These are phyloP conservation scores for Ginglymostoma cirratum DNA, from an alignment of 2,113 vertebrate species.

Conservation along the genomic window DNA sequence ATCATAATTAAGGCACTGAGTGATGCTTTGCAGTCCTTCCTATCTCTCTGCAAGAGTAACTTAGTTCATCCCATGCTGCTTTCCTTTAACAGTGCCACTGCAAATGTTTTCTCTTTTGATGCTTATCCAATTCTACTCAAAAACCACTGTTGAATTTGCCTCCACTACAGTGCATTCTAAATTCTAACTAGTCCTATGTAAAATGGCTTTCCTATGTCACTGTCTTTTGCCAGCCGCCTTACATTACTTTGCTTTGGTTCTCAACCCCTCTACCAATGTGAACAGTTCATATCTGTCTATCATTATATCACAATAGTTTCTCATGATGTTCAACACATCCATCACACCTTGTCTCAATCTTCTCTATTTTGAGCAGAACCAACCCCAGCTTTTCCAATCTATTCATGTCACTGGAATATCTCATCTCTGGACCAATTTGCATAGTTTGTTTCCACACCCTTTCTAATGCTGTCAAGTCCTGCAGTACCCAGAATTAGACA, in stretches of 20 bases:
- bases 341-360: not conserved
- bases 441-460: too few relatives aligned
- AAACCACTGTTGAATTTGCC: not conserved
- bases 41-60: not conserved
- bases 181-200: not conserved
- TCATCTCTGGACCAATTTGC: not conserved
- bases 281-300: not conserved
- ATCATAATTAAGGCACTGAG: not conserved
- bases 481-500: not conserved
- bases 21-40: not conserved
- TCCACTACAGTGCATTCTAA: not conserved
- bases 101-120: not conserved
- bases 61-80: not conserved
- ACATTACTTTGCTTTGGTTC: not conserved
- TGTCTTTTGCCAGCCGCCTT: not conserved
- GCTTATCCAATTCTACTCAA: not conserved
- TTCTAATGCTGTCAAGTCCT: not conserved
- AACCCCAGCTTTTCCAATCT: not conserved
- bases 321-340: not conserved
- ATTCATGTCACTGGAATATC: not conserved
- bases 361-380: not conserved
- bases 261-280: not conserved
- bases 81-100: not conserved
- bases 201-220: not conserved
- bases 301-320: not conserved